Base-by-base conservation (phyloP, 1,140 invertebrate species). In the Drosophila rufa region DNA sequence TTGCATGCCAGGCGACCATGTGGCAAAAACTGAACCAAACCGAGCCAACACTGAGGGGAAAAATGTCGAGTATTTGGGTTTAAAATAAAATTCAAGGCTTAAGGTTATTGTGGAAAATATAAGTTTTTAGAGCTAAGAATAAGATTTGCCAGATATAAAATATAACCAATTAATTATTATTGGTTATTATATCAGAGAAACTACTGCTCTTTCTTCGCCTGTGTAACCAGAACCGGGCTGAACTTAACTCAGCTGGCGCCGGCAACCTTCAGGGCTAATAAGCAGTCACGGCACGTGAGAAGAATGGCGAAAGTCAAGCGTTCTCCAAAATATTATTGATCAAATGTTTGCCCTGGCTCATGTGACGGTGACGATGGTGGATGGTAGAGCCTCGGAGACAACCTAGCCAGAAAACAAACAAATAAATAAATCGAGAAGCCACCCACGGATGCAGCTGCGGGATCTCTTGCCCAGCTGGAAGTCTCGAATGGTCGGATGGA, bases 221-320 rank as follows among this genome's bases (percentile, higher is more conserved):
- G 62, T 15, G 58, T 17, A n/a, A n/a, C 53, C 14, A 40, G 19
- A 55, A 50, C 7, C 47, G 15, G 9, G n/a, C 22, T 7, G 33
- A 55, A 65, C 62, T 65, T 65, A 65, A 45, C 62, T 62, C 62
- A 57, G 67, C 69, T 71, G 25, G 61, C 27, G 46, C 36, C n/a
- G 66, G 66, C 61, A 86, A 79, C 77, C 85, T 84, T 89, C 80
- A 65, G 59, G 85, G 80, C 84, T 89, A 87, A 87, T 87, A 87
- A 87, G 80, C 85, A 87, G 80, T 89, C 83, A 80, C 80, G 84
- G 83, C 83, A 87, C 76, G 76, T 83, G 79, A 76, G 70, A 25
- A 50, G 74, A 56, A 61, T 68, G 62, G 50, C 59, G 27, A 75
- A 43, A 64, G 53, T 56, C 53, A 56, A 56, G 47, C 58, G 42